phyloP scores from a whole-genome alignment of 2,888 invertebrate species.

The Coelopa pilipes region DNA sequence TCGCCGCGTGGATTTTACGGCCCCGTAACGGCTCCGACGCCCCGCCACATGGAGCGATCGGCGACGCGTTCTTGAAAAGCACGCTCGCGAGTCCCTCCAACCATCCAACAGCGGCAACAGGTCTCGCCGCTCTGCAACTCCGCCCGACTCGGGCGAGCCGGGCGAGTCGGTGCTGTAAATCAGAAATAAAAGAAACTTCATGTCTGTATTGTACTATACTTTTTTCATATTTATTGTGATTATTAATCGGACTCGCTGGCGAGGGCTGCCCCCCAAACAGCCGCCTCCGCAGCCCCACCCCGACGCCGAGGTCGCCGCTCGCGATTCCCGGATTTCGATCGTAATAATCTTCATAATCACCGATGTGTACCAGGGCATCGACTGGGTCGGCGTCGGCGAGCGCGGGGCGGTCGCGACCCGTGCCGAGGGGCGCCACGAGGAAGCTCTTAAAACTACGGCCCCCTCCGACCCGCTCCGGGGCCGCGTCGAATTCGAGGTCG shows the following conservation, averaged over 20 bases:
- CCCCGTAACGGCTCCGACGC: too few relatives aligned
- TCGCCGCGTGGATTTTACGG: too few relatives aligned
- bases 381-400: background rate
- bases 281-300: slow-evolving; percentile 14
- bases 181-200: slow-evolving; percentile 54
- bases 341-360: slow-evolving; percentile 25
- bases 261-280: background rate
- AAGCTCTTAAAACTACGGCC: too few relatives aligned
- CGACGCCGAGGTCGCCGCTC: slow-evolving; percentile 35
- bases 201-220: slow-evolving; percentile 67
- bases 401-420: slow-evolving; percentile 7
- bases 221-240: slow-evolving; percentile 64
- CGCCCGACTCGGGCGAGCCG: background rate
- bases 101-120: too few relatives aligned
- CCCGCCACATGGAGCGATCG: too few relatives aligned
- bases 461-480: too few relatives aligned
- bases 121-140: too few relatives aligned
- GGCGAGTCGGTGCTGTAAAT: background rate
- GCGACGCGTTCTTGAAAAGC: background rate
- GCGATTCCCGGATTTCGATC: slow-evolving; percentile 47
- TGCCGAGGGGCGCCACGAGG: slow-evolving; percentile 12
- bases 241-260: slow-evolving; percentile 44
- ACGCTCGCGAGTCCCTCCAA: background rate
- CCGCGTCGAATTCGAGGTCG: too few relatives aligned
- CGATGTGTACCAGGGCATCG: slow-evolving; percentile 30